Evolutionary conservation across 92 coral and sea anemone species (phyloP), one percentile per base, ranked within the genome.

Genomic region (Montipora capitata): DNA sequence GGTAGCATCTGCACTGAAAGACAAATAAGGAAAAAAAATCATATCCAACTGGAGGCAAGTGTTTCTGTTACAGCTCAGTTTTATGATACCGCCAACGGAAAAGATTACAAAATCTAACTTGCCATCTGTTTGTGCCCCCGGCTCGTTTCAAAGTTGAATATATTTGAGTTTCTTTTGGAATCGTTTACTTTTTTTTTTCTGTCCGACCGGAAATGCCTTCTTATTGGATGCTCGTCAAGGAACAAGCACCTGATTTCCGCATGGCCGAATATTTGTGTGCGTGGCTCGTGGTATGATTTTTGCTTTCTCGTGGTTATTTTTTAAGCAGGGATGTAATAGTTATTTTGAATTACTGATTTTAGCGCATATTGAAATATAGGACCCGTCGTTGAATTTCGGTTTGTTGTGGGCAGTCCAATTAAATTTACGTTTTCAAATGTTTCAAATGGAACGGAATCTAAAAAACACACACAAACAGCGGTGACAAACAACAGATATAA

Each of bases 131-230:
- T 14, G 27, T 42, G 61, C 70, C 87, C 61, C 79, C 40, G 87
- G 87, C 72, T 63, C 20, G 72, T 13, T 44, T 83, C 87, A 79
- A 83, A 69, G 49, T 70, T 72, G 87, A 83, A 83, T 83, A 73
- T 58, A 82, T 68, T 82, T 72, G 70, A 45, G 79, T 58, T 71
- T 82, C 79, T 71, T 72, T 43, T 63, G 66, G 49, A 51, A 66
- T 82, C 56, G 39, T 71, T 72, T 71, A 54, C 62, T 12, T 18
- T 43, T 59, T 73, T 27, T 27, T 40, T 12, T 68, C 71, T 72
- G 61, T 16, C 87, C 59, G 18, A 72, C 87, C 79, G 87, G 87
- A 72, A 83, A 63, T 83, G 70, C 3, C 7, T 38, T 83, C 58
- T 69, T 44, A 83, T 83, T 83, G 87, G 87, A 10, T 20, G 79